Evolutionary conservation across 2,888 invertebrate genomes (phyloP), one percentile per base, ranked within the genome.

Genomic region (Rhopalosiphum nymphaeae): DNA sequence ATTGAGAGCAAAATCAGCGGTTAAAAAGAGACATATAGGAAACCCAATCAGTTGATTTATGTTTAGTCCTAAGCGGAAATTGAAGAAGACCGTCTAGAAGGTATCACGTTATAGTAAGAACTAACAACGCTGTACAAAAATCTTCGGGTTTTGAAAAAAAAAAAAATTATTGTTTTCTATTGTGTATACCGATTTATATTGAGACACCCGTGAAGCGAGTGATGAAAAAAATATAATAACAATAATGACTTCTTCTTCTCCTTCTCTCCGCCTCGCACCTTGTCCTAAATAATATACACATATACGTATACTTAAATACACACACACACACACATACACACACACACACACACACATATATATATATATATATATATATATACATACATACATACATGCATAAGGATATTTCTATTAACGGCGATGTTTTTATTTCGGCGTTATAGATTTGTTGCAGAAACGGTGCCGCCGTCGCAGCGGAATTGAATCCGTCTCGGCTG

Each of bases 401-500:
- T 42, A 26, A 42, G 61, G 85, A 91, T 67, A 91, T 91, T 94
- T 91, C 91, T 94, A 94, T 94, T 94, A 94, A 86, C 57, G 29
- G 84, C 46, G 44, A 85, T 90, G 93, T 93, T 93, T 90, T 93
- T 85, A 85, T 93, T 89, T 89, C 56, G 89, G 86, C 49, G 94
- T 94, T 94, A 94, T 86, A 91, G 90, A 94, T 94, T 94, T 94
- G 93, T 94, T 94, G 93, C 90, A 94, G 93, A 94, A 94, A 86
- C 93, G 93, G 86, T 91, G 93, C 93, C 93, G 89, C 67, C 87
- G 92, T 56, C 89, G 56, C 25, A 88, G 93, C 49, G 61, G 91
- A 94, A 94, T 94, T 86, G 94, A 94, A 94, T 94, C 94, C 94
- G 94, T 94, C 94, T 91, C 94, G 94, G 94, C 94, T 87, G 94